Percentiles rank a stretch among this genome's conserved stretches.
These are phyloP conservation scores for Ectemnius continuus DNA, from an alignment of 2,888 invertebrate genomes.

Conservation along the genomic window DNA sequence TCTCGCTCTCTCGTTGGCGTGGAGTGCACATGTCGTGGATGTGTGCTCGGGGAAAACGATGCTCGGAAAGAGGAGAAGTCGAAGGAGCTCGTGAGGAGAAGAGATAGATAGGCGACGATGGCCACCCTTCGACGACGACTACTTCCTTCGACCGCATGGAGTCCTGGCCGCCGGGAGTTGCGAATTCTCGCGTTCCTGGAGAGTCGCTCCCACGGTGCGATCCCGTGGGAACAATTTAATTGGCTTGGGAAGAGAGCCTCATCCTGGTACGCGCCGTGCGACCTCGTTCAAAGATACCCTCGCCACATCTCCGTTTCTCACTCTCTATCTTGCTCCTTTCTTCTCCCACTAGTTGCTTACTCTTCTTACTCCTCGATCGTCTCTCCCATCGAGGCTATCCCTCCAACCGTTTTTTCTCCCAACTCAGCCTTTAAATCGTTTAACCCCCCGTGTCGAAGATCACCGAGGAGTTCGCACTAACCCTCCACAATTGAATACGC, in stretches of 20 bases:
- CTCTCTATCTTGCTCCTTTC: conserved; percentile 17
- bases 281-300: conserved; percentile 41
- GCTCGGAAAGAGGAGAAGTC: not conserved
- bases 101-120: conserved; percentile 4
- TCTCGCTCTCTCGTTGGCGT: conserved; percentile 34
- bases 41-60: too few species aligned
- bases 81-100: conserved; percentile 6
- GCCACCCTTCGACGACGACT: conserved; percentile 32
- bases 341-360: conserved; percentile 13
- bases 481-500: conserved; percentile 29
- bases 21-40: conserved; percentile 25
- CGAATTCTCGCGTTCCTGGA: conserved; percentile 70
- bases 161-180: conserved; percentile 67
- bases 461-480: conserved; percentile 31
- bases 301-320: conserved; percentile 36
- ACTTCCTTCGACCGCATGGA: conserved; percentile 68
- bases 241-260: conserved; percentile 60
- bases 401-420: not conserved
- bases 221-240: conserved; percentile 76
- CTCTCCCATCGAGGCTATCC: conserved; percentile 10
- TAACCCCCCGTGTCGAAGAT: conserved; percentile 58
- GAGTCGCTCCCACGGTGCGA: conserved; percentile 73
- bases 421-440: conserved; percentile 42
- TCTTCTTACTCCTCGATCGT: conserved; percentile 14
- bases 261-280: conserved; percentile 36